Base-by-base conservation (phyloP, 2,113 vertebrate species). In the Struthidea cinerea region DNA sequence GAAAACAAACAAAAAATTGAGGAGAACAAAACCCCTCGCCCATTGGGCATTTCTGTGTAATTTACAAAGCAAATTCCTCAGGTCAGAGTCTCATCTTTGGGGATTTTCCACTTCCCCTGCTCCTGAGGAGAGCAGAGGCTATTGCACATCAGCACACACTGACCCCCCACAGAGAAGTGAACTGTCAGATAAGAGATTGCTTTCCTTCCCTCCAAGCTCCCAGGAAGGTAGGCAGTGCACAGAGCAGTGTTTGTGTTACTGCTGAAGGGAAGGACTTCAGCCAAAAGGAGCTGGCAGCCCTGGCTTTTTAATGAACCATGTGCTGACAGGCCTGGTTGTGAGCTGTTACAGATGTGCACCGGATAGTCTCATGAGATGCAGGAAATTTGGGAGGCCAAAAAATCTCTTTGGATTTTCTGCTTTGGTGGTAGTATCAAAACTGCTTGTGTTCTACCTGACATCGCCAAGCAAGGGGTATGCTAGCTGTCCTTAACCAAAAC, bases 321-420 rank as follows among this genome's bases (percentile, higher is more conserved):
- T 50, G 85, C 92, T 95, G 85, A 95, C 82, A 90, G 69, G 47
- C 86, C 61, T 82, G 69, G 16, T 84, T 81, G 90, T 92, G 94
- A 95, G 70, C 89, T 94, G 63, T 97, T 93, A 92, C 96, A 97
- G 93, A 90, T 95, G 88, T 96, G 92, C 1, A 1, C 87, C 0
- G 26, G 35, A 33, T 76, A 64, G n/a, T 44, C 88, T 89, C 71
- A 96, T 18, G 52, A 84, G 93, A 79, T 1, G 2, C 60, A 82
- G 86, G 84, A 78, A 94, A 89, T 71, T 73, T 41, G 20, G 53
- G 49, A 89, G 24, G 46, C 78, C 4, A 57, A 68, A 90, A 96
- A 63, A 10, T 4, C 39, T 64, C 74, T 78, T 75, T 19, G 27
- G 22, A 64, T 88, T 81, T 94, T 92, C 88, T 84, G 32, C 69